Evolutionary conservation across 2,888 invertebrate genomes (phyloP).

Genomic region (Desoria tigrina): DNA sequence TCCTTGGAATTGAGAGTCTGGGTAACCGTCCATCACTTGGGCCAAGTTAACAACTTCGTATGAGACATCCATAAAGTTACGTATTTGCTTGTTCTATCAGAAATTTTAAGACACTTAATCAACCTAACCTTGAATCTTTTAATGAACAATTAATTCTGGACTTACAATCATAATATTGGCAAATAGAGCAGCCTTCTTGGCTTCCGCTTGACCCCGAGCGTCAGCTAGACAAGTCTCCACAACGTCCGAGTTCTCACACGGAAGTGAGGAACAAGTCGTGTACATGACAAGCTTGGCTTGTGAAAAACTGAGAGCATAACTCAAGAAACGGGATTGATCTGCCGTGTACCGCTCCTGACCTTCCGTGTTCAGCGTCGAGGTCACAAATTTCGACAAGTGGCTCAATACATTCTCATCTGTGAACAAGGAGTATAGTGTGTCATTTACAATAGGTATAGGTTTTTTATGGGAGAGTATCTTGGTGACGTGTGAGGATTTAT

Average conservation of each 20-base stretch:
- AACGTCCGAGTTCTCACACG: slow-evolving; percentile 43
- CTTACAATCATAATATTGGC: too few relatives aligned
- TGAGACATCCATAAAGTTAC: background rate
- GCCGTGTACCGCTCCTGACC: slow-evolving; percentile 21
- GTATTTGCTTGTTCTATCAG: too few relatives aligned
- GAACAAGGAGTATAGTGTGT: background rate
- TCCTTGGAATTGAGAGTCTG: background rate
- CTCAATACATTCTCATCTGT: slow-evolving; percentile 42
- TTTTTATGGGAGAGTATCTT: too few relatives aligned
- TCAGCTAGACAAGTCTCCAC: slow-evolving; percentile 33
- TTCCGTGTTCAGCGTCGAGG: slow-evolving; percentile 24
- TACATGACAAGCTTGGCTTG: slow-evolving; percentile 46
- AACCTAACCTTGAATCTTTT: too few relatives aligned
- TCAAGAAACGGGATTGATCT: slow-evolving; percentile 35
- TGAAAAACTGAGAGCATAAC: slow-evolving; percentile 39
- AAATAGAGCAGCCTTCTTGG: too few relatives aligned
- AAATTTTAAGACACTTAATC: too few relatives aligned
- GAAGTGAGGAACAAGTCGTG: slow-evolving; percentile 48
- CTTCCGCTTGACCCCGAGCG: slow-evolving; percentile 22
- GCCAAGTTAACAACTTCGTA: background rate
- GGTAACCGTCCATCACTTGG: slow-evolving; percentile 1
- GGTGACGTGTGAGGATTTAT: too few relatives aligned
- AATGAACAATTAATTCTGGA: too few relatives aligned
- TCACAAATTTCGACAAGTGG: slow-evolving; percentile 40
- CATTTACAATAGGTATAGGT: background rate